Evolutionary conservation across 2,797 vertebrate species (phyloP).

Genomic region (Natrix natrix): DNA sequence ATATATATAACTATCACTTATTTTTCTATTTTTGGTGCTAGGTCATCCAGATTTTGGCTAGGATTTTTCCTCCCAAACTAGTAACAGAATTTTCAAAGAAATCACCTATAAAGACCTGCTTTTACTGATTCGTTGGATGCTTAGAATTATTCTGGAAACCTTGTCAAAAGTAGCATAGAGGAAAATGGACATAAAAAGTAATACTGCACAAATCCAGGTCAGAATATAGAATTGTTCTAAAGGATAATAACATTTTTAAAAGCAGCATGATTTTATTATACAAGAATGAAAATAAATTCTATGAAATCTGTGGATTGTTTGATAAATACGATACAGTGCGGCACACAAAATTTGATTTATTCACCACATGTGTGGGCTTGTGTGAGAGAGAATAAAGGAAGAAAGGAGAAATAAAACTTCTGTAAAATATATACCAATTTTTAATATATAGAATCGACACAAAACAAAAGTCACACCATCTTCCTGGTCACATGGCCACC

Average conservation of each 20-base stretch:
- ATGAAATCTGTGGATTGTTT: constrained; percentile 10
- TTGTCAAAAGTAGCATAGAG: constrained; percentile 31
- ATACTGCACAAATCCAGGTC: neutral
- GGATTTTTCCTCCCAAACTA: constrained; percentile 52
- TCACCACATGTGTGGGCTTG: neutral
- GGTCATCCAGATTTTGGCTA: constrained; percentile 56
- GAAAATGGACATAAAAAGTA: constrained; percentile 27
- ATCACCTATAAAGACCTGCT: constrained; percentile 26
- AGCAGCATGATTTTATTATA: neutral
- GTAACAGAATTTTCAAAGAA: constrained; percentile 61
- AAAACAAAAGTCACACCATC: neutral
- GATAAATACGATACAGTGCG: constrained; percentile 34
- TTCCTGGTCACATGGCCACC: neutral
- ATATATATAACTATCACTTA: constrained; percentile 47
- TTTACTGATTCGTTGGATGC: constrained; percentile 19
- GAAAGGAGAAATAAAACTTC: neutral
- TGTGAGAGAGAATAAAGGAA: neutral
- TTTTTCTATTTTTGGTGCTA: constrained; percentile 56
- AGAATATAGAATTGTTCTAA: constrained; percentile 9
- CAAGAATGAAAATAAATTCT: constrained; percentile 6
- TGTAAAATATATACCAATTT: neutral
- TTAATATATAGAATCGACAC: constrained; percentile 21
- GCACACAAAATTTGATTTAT: constrained; percentile 38
- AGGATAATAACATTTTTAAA: constrained; percentile 16
- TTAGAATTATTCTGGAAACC: constrained; percentile 19